These are phyloP conservation scores for Drosophila obscura DNA, from an alignment of 1,140 invertebrate species.

Conservation along the genomic window DNA sequence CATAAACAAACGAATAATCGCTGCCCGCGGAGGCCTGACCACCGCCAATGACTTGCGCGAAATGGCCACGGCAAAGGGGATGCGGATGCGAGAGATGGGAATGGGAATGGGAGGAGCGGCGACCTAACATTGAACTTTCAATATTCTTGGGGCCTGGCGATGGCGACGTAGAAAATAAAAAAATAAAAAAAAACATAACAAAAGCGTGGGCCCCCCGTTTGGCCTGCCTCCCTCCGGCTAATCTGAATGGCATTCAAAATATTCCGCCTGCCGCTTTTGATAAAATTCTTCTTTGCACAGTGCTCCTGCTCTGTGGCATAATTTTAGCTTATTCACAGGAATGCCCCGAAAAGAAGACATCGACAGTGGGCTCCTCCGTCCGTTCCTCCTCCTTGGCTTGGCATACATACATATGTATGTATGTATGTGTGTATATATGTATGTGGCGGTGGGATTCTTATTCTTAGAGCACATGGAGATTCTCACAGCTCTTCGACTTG, in stretches of 20 bases:
- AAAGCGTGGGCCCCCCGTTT: not conserved
- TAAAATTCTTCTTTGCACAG: conserved; percentile 41
- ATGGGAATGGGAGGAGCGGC: not conserved
- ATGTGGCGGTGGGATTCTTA: not conserved
- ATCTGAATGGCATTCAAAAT: conserved; percentile 46
- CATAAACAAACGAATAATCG: conserved; percentile 66
- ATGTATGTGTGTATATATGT: too few species aligned
- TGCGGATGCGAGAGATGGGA: not conserved
- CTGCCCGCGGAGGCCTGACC: conserved; percentile 61
- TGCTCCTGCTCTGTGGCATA: conserved; percentile 7
- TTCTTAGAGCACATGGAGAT: conserved; percentile 92
- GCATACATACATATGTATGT: not conserved
- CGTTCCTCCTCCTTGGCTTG: not conserved
- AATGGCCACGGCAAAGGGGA: conserved; percentile 13
- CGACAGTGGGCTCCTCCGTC: conserved; percentile 9
- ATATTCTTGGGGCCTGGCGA: conserved; percentile 22
- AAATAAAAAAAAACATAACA: conserved; percentile 4
- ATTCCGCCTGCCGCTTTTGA: conserved; percentile 37
- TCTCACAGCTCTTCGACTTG: conserved; percentile 96
- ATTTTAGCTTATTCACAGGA: conserved; percentile 2
- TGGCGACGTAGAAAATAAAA: conserved; percentile 16
- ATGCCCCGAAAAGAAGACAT: conserved; percentile 18
- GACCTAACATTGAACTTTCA: conserved; percentile 38
- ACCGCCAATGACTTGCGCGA: conserved; percentile 58
- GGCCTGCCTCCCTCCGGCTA: conserved; percentile 1